phyloP scores from a whole-genome alignment of 2,888 invertebrate genomes.

The Mylabris sibirica region DNA sequence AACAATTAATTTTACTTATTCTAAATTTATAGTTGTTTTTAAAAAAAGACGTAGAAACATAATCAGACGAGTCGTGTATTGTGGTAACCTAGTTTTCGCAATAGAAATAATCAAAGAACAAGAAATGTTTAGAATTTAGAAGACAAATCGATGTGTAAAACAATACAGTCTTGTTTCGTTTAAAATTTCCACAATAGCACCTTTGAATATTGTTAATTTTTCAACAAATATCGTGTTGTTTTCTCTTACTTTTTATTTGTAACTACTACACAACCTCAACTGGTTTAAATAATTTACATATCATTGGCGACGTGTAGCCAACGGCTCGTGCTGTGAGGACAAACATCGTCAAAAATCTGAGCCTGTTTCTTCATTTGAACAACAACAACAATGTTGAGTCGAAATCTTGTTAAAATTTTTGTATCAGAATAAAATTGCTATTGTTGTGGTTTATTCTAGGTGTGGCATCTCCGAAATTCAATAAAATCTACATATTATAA shows the following conservation, averaged over 20 bases:
- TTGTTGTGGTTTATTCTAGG: slow-evolving; percentile 9
- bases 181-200: background rate
- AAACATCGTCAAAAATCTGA: slow-evolving; percentile 21
- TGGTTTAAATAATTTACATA: slow-evolving; percentile 41
- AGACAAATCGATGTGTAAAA: background rate
- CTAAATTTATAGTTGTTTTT: background rate
- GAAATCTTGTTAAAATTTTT: background rate
- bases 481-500: background rate
- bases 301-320: slow-evolving; percentile 49
- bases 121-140: background rate
- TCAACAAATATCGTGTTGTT: too few species aligned
- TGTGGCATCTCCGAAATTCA: background rate
- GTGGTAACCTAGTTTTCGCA: slow-evolving; percentile 13
- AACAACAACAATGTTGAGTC: background rate
- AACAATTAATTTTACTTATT: slow-evolving; percentile 16
- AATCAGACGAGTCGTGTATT: background rate
- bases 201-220: background rate
- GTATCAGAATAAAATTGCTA: background rate
- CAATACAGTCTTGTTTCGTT: background rate
- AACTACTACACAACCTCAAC: slow-evolving; percentile 14
- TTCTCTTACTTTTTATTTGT: background rate
- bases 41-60: background rate
- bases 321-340: slow-evolving; percentile 43
- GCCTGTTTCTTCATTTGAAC: background rate
- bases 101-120: background rate